Base-by-base conservation (phyloP, 2,888 invertebrate genomes). In the Agonopterix arenella region DNA sequence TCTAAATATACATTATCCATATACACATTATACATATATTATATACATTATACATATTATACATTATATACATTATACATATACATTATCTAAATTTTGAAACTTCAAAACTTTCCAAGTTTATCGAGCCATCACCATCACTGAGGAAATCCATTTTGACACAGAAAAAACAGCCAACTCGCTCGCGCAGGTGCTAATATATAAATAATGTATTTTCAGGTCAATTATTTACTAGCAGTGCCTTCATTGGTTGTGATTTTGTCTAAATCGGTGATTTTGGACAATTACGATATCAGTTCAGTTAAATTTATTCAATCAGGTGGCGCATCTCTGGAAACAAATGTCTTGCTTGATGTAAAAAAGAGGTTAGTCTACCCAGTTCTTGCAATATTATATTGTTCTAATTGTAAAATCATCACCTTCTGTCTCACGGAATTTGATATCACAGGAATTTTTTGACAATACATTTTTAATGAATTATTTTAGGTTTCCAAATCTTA, bases 401-500 rank as follows among this genome's bases (percentile, higher is more conserved):
- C n/a, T 2, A 9, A n/a, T n/a, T 7, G n/a, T n/a, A 3, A 38
- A 9, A 38, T 10, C 10, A 38, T 38, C 8, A 10, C 40, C 9
- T 4, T 10, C 2, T 38, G 10, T 40, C 9, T 40, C 7, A 5
- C 28, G 7, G 28, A 7, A 28, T 28, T 28, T 28, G 28, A 28
- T 7, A 28, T 28, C 5, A 28, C 28, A 28, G 28, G 28, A 28
- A 3, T 18, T 4, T 18, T 18, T 4, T 18, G 4, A 18, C 1
- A 13, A 13, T 13, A 13, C 13, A 13, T 13, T 13, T 13, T 13
- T 13, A 13, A 13, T 13, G 1, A 43, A 11, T 36, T 11, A 36
- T 51, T 57, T 10, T 51, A 66, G 66, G 48, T 60, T 68, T 46
- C 58, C 60, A 16, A 61, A 57, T 13, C 42, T 62, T 1, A 53